These are phyloP conservation scores for Montipora sp. DNA, from an alignment of 64 coral and sea anemone genomes.

Conservation along the genomic window DNA sequence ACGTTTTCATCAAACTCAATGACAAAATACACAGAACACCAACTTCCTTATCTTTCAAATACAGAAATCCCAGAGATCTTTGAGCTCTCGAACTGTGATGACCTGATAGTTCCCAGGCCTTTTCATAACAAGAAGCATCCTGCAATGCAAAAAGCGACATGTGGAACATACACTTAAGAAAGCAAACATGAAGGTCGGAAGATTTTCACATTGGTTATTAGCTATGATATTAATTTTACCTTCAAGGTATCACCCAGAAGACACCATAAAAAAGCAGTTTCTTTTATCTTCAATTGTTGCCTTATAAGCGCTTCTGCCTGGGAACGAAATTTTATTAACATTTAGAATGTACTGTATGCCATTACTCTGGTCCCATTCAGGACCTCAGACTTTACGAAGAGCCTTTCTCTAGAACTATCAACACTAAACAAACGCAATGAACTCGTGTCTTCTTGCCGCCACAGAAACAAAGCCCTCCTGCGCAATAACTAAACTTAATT, in stretches of 20 bases:
- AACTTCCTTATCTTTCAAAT: constrained; percentile 85
- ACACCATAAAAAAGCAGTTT: constrained; percentile 91
- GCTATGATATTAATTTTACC: constrained; percentile 51
- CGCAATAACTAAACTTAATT: too few species aligned
- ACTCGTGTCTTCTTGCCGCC: too few species aligned
- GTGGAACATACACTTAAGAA: background rate
- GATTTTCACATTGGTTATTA: background rate
- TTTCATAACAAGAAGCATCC: constrained; percentile 85
- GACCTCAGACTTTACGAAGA: too few species aligned
- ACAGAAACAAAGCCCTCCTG: too few species aligned
- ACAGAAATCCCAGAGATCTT: constrained; percentile 83
- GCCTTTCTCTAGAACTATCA: too few species aligned
- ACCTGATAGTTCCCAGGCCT: constrained; percentile 94
- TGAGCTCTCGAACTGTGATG: constrained; percentile 92
- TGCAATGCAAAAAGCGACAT: constrained; percentile 9
- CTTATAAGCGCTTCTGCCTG: constrained; percentile 88
- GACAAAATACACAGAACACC: constrained; percentile 5
- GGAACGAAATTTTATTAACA: background rate
- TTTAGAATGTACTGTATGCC: too few species aligned
- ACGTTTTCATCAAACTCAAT: too few species aligned
- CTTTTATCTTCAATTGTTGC: constrained; percentile 81
- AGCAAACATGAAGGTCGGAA: background rate
- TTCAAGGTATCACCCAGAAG: constrained; percentile 89
- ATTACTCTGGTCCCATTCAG: too few species aligned
- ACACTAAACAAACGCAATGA: too few species aligned